A percentile compares a stretch with the other conserved stretches of the same genome.
Conservation (phyloP, 2,113 vertebrate genomes). For the Dolichotis patagonum region DNA sequence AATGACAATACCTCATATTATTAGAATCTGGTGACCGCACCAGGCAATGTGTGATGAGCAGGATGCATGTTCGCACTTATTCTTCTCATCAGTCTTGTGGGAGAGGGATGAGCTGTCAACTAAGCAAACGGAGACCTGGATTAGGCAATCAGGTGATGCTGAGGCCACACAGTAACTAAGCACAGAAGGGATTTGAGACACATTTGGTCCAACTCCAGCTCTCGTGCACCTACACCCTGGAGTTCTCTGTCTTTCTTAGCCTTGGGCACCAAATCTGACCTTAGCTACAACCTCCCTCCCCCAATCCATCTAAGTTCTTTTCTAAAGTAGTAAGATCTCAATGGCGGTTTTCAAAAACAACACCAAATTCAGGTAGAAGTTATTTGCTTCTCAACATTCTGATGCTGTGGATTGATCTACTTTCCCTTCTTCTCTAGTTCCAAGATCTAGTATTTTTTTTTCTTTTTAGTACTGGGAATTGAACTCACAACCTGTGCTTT, state of each 20-base stretch:
- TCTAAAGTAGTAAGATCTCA: not conserved
- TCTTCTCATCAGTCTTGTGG: not conserved
- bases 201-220: not conserved
- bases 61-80: not conserved
- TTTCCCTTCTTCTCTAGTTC: not conserved
- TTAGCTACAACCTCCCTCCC: not conserved
- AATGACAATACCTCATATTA: not conserved
- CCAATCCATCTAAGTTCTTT: not conserved
- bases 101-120: not conserved
- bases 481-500: no score
- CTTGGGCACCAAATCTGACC: not conserved
- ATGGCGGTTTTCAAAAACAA: not conserved
- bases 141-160: not conserved
- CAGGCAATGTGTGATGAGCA: accelerated
- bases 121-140: not conserved
- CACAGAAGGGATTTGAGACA: not conserved
- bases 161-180: not conserved
- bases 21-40: not conserved
- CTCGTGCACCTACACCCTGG: not conserved
- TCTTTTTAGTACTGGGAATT: no score
- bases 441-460: not conserved
- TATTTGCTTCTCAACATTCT: not conserved
- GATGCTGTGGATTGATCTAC: not conserved
- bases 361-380: not conserved
- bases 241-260: not conserved